Percentiles rank a stretch among this genome's conserved stretches.
Evolutionary conservation across 2,888 invertebrate species (phyloP).

Genomic region (Boloria euphrosyne): DNA sequence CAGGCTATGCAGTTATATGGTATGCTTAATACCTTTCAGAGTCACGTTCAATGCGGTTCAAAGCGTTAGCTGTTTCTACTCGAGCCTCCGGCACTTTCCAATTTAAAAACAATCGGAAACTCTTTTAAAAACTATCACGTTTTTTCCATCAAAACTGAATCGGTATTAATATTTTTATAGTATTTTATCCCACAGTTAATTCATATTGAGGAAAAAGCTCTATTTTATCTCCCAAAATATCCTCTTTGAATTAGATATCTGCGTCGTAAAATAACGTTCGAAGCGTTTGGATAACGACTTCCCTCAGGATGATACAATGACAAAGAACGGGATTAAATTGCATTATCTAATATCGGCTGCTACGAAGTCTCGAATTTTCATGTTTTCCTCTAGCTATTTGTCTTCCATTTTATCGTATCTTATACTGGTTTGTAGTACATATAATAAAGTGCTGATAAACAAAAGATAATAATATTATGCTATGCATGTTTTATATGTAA

Average conservation of each 20-base stretch:
- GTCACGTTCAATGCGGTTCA: slow-evolving; percentile 19
- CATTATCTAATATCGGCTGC: slow-evolving; percentile 18
- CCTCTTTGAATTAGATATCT: slow-evolving; percentile 3
- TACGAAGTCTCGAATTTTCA: slow-evolving; percentile 16
- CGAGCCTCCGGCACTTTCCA: slow-evolving; percentile 14
- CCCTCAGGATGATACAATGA: slow-evolving; percentile 21
- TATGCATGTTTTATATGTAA: too few relatives aligned
- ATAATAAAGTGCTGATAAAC: too few relatives aligned
- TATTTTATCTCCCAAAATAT: slow-evolving; percentile 10
- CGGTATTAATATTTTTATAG: not conserved
- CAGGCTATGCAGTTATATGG: slow-evolving; percentile 31
- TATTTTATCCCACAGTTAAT: not conserved
- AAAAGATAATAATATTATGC: too few relatives aligned
- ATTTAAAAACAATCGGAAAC: slow-evolving; percentile 16
- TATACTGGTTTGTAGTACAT: not conserved
- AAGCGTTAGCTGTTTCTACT: slow-evolving; percentile 20
- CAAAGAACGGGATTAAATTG: slow-evolving; percentile 17
- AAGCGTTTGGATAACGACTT: slow-evolving; percentile 14
- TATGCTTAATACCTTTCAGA: slow-evolving; percentile 37
- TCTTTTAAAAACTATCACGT: not conserved
- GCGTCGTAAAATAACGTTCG: slow-evolving; percentile 3
- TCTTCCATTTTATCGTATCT: not conserved
- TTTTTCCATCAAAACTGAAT: slow-evolving; percentile 1
- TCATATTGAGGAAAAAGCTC: not conserved
- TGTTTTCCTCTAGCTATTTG: slow-evolving; percentile 5